Evolutionary conservation across 2,113 vertebrate species (phyloP).

Genomic region (Syngnathus floridae): DNA sequence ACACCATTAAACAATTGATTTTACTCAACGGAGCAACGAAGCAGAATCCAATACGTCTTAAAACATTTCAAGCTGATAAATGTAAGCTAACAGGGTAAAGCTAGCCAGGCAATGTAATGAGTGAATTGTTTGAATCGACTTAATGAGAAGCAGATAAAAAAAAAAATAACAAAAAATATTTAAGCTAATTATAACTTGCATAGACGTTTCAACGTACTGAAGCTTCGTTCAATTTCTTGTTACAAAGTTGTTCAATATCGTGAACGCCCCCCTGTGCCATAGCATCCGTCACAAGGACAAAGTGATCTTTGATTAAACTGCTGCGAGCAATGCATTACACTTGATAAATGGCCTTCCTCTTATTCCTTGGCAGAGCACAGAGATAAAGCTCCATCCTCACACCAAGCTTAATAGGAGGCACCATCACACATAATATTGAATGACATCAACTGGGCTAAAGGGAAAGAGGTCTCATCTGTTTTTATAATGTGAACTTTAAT

Average conservation of each 20-base stretch:
- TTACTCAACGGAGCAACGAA: not conserved
- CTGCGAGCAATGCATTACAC: constrained; percentile 46
- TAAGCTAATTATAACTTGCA: no score
- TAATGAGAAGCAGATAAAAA: no score
- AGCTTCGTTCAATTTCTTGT: not conserved
- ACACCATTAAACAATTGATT: not conserved
- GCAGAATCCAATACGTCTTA: not conserved
- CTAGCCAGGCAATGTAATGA: no score
- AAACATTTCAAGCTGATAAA: not conserved
- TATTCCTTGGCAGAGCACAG: constrained; percentile 35
- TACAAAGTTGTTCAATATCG: constrained; percentile 15
- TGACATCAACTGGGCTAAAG: not conserved
- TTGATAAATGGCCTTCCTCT: constrained; percentile 58
- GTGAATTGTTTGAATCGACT: no score
- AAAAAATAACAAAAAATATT: no score
- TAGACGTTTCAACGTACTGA: not conserved
- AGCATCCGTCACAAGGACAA: constrained; percentile 60
- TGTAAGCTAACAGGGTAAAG: no score
- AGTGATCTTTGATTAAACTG: constrained; percentile 60
- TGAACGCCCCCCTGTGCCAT: constrained; percentile 11
- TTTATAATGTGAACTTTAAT: not conserved
- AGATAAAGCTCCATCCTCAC: constrained; percentile 39
- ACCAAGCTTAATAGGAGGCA: constrained; percentile 36
- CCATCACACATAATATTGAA: constrained; percentile 30
- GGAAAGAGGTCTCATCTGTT: not conserved